Evolutionary conservation across 1,140 invertebrate species (phyloP), one percentile per base, ranked within the genome.

Genomic region (Druon quercuslanigerum): DNA sequence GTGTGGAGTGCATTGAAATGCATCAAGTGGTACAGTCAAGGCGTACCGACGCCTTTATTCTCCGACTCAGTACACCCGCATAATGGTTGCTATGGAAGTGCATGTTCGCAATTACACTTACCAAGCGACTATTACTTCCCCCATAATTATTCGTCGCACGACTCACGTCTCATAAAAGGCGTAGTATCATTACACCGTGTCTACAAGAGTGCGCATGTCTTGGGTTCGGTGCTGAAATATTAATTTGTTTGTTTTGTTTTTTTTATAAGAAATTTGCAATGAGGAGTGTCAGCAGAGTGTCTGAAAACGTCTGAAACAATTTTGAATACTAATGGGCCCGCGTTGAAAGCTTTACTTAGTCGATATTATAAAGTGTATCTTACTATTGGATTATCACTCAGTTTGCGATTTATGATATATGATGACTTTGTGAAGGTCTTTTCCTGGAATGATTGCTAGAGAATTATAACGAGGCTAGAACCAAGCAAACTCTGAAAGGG

Each of bases 101-200:
- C 60, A 66, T 66, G 60, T 66, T 66, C 60, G 60, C 60, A 66
- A 66, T 66, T 66, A 66, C 60, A 66, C 60, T 66, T 66, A 66
- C 60, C 60, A 66, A 66, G 20, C 20, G 57, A 66, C 60, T 16
- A 40, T 66, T 66, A 66, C 60, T 66, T 66, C 60, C 60, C 60
- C 60, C 60, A 66, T 66, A 66, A 66, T 66, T 66, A 66, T 66
- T 66, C 60, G 60, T 66, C 60, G 60, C 60, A 66, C 60, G 60
- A 66, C 57, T 66, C 25, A 8, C 20, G 40, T 46, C 13, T 46
- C 20, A 66, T 66, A 66, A 66, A 66, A 66, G 60, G 40, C 33
- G 25, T 40, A 25, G 14, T 4, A 66, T 66, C 40, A 66, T 66
- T 66, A 66, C 60, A 66, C 60, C 60, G n/a, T 66, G 60, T 66